Evolutionary conservation across 1,140 invertebrate genomes (phyloP).

Genomic region (Anagrus nilaparvatae): DNA sequence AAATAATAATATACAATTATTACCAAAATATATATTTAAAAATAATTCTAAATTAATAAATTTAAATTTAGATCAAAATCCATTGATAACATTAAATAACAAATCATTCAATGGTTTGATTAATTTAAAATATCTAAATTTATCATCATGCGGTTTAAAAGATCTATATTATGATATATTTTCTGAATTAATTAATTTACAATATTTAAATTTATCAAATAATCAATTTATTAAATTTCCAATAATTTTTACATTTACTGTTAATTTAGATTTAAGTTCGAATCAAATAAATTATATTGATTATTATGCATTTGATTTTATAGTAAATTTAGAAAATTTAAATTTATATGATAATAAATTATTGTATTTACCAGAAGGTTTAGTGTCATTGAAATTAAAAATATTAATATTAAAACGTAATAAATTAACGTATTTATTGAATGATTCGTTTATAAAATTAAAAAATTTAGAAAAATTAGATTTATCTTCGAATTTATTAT

Average conservation of each 20-base stretch:
- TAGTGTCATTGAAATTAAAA: conserved; percentile 23
- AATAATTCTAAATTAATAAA: conserved; percentile 49
- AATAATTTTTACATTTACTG: conserved; percentile 18
- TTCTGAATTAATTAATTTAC: conserved; percentile 42
- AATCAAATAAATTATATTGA: conserved; percentile 51
- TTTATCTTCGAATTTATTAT: conserved; percentile 28
- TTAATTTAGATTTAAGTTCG: conserved; percentile 49
- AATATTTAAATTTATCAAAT: conserved; percentile 52
- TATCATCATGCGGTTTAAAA: conserved; percentile 52
- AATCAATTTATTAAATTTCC: conserved; percentile 40
- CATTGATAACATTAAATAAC: conserved; percentile 43
- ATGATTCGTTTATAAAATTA: conserved; percentile 22
- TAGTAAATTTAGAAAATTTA: conserved; percentile 45
- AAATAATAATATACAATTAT: conserved; percentile 47
- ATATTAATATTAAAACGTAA: conserved; percentile 26
- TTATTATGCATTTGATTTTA: conserved; percentile 42
- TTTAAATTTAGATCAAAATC: conserved; percentile 53
- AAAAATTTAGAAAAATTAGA: conserved; percentile 27
- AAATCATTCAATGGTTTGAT: conserved; percentile 26
- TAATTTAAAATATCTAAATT: conserved; percentile 49
- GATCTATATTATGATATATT: conserved; percentile 46
- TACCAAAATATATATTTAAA: conserved; percentile 47
- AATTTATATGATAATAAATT: conserved; percentile 41
- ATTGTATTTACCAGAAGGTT: conserved; percentile 19
- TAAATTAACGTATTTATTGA: conserved; percentile 21